Base-by-base conservation (phyloP, 2,797 vertebrate species). In the Poeciliopsis turneri region DNA sequence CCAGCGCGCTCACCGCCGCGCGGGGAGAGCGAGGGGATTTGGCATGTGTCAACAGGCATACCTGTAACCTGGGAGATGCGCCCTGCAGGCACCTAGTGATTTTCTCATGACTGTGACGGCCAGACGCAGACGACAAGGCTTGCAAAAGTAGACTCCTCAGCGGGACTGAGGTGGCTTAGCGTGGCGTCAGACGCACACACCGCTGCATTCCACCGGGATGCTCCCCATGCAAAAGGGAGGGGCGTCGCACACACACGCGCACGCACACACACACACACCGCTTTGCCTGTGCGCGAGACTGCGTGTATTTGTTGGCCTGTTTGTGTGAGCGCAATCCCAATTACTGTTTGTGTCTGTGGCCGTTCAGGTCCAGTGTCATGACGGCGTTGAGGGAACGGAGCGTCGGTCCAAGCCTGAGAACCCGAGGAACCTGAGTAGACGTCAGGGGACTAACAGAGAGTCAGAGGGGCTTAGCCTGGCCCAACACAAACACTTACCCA, bases 21-120 rank as follows among this genome's bases (percentile, higher is more conserved):
- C 92, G 78, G 82, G 89, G 90, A 94, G 92, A 93, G 92, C 93
- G 91, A 92, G 84, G 87, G 94, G 95, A 95, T 96, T 96, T 94
- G 88, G 93, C 95, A 82, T 95, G 95, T 95, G 93, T 95, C 95
- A 95, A 96, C 96, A 96, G 88, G 96, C 86, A 93, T 94, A 95
- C 94, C 95, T 95, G 95, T 95, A 95, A 92, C 94, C 93, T 81
- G 91, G 93, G 94, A 95, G 93, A 95, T 92, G 93, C 88, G 87
- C 93, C 95, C 92, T n/a, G 74, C 81, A 95, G 95, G 93, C 94
- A 95, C 87, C 90, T 93, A 89, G 94, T 95, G 94, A 94, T 95
- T 95, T 95, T 95, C 94, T 95, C 94, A 95, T 95, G 95, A 95
- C 90, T 94, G 93, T 94, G 89, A 95, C 86, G 93, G 92, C 94